Conservation (phyloP, 2,113 vertebrate genomes). For the Callorhinus ursinus region DNA sequence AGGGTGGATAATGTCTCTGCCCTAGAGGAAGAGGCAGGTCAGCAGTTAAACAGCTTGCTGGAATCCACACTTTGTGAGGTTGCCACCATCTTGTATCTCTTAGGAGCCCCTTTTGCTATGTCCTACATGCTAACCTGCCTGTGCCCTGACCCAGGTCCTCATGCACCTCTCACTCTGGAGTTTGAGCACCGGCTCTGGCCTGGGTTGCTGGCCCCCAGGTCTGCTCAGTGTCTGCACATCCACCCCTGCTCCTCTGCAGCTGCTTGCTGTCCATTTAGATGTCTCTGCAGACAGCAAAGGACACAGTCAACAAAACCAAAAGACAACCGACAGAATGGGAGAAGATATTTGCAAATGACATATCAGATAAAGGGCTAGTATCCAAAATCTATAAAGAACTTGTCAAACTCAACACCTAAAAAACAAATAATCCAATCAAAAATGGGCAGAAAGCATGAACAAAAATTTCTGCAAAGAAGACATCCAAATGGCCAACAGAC, state of each 20-base stretch:
- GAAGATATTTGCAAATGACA: too few relatives aligned
- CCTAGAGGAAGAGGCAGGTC: background rate
- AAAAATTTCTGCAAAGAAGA: too few relatives aligned
- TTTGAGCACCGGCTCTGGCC: background rate
- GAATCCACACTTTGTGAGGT: accelerated
- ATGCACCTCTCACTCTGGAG: background rate
- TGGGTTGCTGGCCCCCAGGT: background rate
- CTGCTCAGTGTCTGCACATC: background rate
- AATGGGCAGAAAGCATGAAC: too few relatives aligned
- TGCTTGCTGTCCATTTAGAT: background rate
- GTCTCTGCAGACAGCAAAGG: background rate
- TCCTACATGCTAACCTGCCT: background rate
- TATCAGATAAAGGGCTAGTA: too few relatives aligned
- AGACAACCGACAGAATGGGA: too few relatives aligned
- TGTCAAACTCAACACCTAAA: too few relatives aligned
- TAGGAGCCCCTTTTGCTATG: too few relatives aligned
- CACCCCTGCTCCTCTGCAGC: background rate
- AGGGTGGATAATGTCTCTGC: background rate
- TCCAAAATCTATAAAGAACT: too few relatives aligned
- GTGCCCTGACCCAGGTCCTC: background rate
- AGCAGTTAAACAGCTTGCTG: background rate
- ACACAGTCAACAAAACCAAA: too few relatives aligned
- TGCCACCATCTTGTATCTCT: background rate
- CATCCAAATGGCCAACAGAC: too few relatives aligned
- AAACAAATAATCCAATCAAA: too few relatives aligned